Percentiles rank a stretch among this genome's conserved stretches.
These are phyloP conservation scores for Macrophya annulata DNA, from an alignment of 2,888 invertebrate genomes.

Conservation along the genomic window DNA sequence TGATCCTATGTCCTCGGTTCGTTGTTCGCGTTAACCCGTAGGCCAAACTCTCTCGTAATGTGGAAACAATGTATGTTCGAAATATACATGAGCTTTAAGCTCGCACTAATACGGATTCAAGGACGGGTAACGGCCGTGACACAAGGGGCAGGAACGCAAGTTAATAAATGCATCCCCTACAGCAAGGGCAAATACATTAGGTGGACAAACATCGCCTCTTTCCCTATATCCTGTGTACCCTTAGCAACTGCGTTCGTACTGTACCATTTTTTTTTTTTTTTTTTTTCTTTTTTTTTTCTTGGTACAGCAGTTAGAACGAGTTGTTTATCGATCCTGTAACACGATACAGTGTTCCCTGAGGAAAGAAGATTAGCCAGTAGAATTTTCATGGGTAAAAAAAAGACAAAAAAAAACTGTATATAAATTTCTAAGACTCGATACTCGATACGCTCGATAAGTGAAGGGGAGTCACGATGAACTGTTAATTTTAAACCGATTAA, in stretches of 20 bases:
- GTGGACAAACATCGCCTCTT: conserved; percentile 39
- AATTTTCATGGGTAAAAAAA: not conserved
- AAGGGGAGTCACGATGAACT: not conserved
- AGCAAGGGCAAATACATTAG: conserved; percentile 48
- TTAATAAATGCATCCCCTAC: conserved; percentile 47
- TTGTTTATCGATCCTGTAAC: not conserved
- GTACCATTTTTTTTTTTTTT: not conserved
- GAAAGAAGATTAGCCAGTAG: not conserved
- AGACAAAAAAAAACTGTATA: not conserved
- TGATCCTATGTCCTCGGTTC: conserved; percentile 23
- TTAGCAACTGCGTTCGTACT: not conserved
- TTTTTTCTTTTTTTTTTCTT: not conserved
- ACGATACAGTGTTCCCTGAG: not conserved
- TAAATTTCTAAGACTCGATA: not conserved
- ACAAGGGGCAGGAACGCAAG: conserved; percentile 6
- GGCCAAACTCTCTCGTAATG: conserved; percentile 39
- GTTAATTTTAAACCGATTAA: not conserved
- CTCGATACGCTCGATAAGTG: not conserved
- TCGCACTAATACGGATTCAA: not conserved
- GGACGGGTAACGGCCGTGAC: not conserved
- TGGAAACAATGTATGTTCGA: conserved; percentile 41
- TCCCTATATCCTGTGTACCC: conserved; percentile 24
- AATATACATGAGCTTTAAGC: conserved; percentile 34
- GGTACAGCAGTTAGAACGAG: not conserved
- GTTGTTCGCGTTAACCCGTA: not conserved